Base-by-base conservation (phyloP, 2,797 vertebrate genomes). In the Melanogrammus aeglefinus region DNA sequence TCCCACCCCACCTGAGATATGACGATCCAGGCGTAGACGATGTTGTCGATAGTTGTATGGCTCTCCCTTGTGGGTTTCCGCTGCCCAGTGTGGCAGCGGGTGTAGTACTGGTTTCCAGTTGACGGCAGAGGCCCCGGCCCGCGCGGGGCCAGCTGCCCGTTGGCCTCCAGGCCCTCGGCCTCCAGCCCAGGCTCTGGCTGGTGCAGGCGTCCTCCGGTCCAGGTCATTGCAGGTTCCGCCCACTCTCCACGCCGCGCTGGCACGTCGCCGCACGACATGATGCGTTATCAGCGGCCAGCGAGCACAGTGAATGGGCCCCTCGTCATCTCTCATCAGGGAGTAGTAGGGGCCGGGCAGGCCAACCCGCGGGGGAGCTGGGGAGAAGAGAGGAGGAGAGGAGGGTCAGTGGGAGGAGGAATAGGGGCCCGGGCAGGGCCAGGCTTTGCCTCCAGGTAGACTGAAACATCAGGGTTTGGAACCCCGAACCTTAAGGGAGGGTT, bases 21-120 rank as follows among this genome's bases (percentile, higher is more conserved):
- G 29, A 99, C 98, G 1, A 99, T 99, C 98, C 97, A 99, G 80
- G 98, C 97, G 0, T 99, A 98, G 27, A 97, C 98, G 0, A 99
- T 99, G 89, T 99, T 99, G 94, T 99, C 98, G 7, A 99, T n/a
- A 99, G 93, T 97, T 99, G 93, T n/a, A 99, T 99, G 91, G 98
- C n/a, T n/a, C 97, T 0, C 96, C 97, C 90, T 99, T 99, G 92
- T 99, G 98, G 98, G 88, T 99, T 99, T 76, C 89, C 93, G 0
- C 90, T 95, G n/a, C 76, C 98, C 97, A 0, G 98, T 97, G 82
- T 96, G 95, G 83, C 98, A 99, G 76, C 95, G 96, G 0, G 96
- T 99, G 90, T 98, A 99, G 80, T 99, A 99, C 75, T 96, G 97
- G 91, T n/a, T 99, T 96, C 98, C 98, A 99, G 92, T 99, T 98